A percentile compares a stretch with the other conserved stretches of the same genome.
phyloP scores from a whole-genome alignment of 2,888 invertebrate genomes.

The Tridacna gigas region DNA sequence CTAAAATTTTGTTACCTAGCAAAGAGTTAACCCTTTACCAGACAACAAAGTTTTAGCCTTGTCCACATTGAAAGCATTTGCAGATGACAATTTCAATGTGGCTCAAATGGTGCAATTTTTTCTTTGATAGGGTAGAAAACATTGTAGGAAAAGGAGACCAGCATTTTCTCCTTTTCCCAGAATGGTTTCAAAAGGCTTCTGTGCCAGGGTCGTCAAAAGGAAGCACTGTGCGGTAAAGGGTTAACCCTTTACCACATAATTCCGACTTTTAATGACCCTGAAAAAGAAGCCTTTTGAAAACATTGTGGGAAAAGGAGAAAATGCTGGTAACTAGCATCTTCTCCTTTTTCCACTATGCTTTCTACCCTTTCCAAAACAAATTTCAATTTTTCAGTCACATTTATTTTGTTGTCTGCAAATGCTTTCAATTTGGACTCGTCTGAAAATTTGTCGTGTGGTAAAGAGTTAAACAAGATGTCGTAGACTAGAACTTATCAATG shows the following conservation, averaged over 20 bases:
- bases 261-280: not conserved
- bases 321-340: not conserved
- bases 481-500: no score
- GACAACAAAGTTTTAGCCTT: no score
- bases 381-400: not conserved
- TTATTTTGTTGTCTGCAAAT: not conserved
- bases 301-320: constrained; percentile 12
- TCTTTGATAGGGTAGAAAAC: no score
- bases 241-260: not conserved
- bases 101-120: no score
- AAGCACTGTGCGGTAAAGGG: not conserved
- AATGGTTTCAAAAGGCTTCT: no score
- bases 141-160: no score
- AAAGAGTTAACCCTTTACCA: no score
- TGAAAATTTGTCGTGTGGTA: not conserved
- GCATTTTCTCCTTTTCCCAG: not conserved
- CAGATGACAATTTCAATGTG: no score
- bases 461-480: no score
- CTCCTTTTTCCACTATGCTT: constrained; percentile 11
- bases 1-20: not conserved
- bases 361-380: not conserved
- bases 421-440: not conserved
- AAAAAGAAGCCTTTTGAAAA: not conserved
- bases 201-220: no score
- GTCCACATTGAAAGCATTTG: no score